Conservation (phyloP, 2,797 vertebrate genomes). For the Apodemus agrarius region DNA sequence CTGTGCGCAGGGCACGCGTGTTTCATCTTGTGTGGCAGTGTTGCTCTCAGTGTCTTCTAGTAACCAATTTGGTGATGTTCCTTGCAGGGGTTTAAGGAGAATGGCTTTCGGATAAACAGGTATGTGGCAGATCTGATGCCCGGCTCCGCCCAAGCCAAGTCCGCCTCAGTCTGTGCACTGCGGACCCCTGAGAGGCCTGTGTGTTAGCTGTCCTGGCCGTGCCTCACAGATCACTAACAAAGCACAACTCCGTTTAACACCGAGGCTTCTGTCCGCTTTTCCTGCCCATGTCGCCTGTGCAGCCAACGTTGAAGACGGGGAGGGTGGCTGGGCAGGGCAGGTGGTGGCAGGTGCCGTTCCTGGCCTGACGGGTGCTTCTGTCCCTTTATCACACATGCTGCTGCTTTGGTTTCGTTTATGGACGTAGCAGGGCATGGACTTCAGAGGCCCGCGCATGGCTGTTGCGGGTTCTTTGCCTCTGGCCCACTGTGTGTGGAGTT, state of each 20-base stretch:
- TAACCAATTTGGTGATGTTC: slow-evolving; percentile 54
- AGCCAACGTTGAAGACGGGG: slow-evolving; percentile 81
- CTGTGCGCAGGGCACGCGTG: not conserved
- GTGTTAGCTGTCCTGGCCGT: slow-evolving; percentile 81
- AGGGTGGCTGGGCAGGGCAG: slow-evolving; percentile 31
- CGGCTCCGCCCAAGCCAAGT: slow-evolving; percentile 80
- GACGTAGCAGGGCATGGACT: not conserved
- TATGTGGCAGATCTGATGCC: slow-evolving; percentile 65
- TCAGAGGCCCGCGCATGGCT: not conserved
- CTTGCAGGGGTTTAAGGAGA: not conserved
- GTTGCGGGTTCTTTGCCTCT: not conserved
- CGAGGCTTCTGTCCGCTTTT: slow-evolving; percentile 86
- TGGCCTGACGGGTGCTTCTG: slow-evolving; percentile 10
- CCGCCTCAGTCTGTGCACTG: slow-evolving; percentile 81
- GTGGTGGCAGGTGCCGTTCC: slow-evolving; percentile 73
- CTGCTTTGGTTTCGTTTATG: not conserved
- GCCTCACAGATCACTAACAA: slow-evolving; percentile 86
- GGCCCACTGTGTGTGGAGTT: not conserved
- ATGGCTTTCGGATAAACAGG: not conserved
- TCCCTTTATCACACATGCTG: not conserved
- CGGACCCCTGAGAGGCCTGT: slow-evolving; percentile 80
- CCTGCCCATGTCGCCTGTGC: slow-evolving; percentile 76
- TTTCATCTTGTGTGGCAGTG: slow-evolving; percentile 38
- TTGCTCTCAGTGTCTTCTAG: slow-evolving; percentile 55
- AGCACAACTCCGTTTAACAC: slow-evolving; percentile 86